A percentile compares a stretch with the other conserved stretches of the same genome.
Conservation (phyloP, 1,140 invertebrate species). For the Babylonia areolata region DNA sequence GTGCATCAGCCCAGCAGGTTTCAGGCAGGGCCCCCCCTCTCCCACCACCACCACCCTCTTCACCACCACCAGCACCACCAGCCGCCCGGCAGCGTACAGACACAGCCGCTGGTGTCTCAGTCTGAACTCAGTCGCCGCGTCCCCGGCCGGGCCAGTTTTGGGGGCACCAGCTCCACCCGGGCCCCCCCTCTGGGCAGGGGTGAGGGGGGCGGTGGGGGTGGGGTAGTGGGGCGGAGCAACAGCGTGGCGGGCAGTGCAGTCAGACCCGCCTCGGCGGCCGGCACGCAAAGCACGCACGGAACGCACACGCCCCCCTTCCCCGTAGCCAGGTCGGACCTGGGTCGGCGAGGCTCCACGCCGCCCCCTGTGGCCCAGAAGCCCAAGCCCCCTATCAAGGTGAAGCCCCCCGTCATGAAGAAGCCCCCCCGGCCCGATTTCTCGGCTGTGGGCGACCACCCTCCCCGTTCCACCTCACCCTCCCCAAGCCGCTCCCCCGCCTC, state of each 20-base stretch:
- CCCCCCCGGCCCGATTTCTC: conserved; percentile 74
- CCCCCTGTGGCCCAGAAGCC: conserved; percentile 76
- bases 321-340: not conserved
- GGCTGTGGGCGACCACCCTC: not conserved
- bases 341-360: conserved; percentile 27
- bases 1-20: not conserved
- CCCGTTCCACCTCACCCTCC: not conserved
- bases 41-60: not conserved
- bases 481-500: not conserved
- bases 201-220: not conserved
- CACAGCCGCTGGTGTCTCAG: not conserved
- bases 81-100: too few relatives aligned
- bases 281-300: not conserved
- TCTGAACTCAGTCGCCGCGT: not conserved
- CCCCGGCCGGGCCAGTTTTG: conserved; percentile 75
- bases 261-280: not conserved
- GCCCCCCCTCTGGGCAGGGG: conserved; percentile 73
- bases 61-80: not conserved
- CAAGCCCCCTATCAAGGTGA: conserved; percentile 84
- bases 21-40: not conserved
- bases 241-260: conserved; percentile 46
- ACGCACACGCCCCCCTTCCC: not conserved
- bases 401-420: conserved; percentile 85
- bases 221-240: conserved; percentile 38
- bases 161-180: conserved; percentile 78